phyloP scores from a whole-genome alignment of 2,888 invertebrate genomes.

The Nomada hirtipes region DNA sequence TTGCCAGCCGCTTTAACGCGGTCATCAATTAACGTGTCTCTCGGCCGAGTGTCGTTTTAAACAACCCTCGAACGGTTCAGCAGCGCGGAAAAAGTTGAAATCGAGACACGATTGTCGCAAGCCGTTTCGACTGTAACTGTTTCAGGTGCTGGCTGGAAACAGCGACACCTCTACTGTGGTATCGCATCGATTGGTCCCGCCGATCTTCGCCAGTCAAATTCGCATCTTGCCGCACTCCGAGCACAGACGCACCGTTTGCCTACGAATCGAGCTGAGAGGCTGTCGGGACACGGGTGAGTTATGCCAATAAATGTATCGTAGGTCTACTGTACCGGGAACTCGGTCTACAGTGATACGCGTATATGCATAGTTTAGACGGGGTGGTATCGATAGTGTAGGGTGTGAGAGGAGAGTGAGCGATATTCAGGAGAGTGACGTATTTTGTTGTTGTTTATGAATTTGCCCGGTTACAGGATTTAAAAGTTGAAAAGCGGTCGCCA shows the following conservation, averaged over 20 bases:
- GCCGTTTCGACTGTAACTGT: constrained; percentile 12
- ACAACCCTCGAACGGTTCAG: background rate
- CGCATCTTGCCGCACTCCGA: constrained; percentile 90
- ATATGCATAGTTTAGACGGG: background rate
- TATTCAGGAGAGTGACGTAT: no score
- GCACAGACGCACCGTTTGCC: constrained; percentile 90
- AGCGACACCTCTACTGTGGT: constrained; percentile 90
- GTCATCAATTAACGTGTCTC: constrained; percentile 9
- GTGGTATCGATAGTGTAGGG: no score
- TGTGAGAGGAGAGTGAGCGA: no score
- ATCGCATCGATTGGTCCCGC: constrained; percentile 88
- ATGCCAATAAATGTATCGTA: constrained; percentile 11
- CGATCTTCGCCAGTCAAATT: constrained; percentile 89
- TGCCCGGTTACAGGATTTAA: no score
- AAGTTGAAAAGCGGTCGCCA: no score
- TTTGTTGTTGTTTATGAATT: no score
- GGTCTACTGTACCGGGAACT: background rate
- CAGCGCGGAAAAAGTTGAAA: background rate
- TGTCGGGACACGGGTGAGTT: constrained; percentile 89
- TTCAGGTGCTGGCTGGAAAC: constrained; percentile 90
- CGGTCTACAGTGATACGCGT: background rate
- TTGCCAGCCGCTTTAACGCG: background rate
- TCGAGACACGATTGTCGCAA: background rate
- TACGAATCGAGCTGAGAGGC: constrained; percentile 90
- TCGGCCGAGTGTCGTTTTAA: constrained; percentile 12